Evolutionary conservation across 2,113 vertebrate genomes (phyloP), one percentile per base, ranked within the genome.

Genomic region (Naja naja): DNA sequence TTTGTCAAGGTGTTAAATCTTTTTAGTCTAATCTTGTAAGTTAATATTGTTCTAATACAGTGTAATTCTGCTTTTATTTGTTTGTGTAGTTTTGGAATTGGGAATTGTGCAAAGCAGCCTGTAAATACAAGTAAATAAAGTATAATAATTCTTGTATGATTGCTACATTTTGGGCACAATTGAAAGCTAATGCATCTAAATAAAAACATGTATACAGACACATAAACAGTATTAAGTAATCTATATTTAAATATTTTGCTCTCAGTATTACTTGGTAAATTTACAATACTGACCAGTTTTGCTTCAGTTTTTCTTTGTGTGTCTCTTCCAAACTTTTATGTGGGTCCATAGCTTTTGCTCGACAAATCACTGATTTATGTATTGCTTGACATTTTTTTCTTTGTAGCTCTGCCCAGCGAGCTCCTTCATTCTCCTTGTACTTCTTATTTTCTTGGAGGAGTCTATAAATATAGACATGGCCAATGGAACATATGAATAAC

Each of bases 281-380:
- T 30, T 0, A 7, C 55, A 89, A 94, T 53, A 97, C 98, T 97
- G 94, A 99, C 99, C 98, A 87, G 95, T 98, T 98, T 93, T 98
- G 97, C 94, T 97, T 98, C 1, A 97, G 90, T 95, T 98, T 99
- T 89, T 98, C 98, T 89, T 97, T 97, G 81, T 97, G 97, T 34
- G 97, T 98, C 49, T 99, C 98, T 96, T 98, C 98, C 92, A 99
- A 97, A 94, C 98, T 99, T 95, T 95, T 98, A 94, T 98, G 98
- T 3, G 98, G 98, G 96, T 99, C 99, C 97, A 99, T 97, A 55
- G 98, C 97, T 97, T 98, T 99, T 89, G 99, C 98, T 92, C 99
- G 98, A 22, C 97, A 97, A 43, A 95, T 95, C 91, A 99, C 96
- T 1, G 98, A 98, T 94, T 97, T 98, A 88, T 93, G 98, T 95